Conservation (phyloP, 2,113 vertebrate species). For the Ardeotis arabs region DNA sequence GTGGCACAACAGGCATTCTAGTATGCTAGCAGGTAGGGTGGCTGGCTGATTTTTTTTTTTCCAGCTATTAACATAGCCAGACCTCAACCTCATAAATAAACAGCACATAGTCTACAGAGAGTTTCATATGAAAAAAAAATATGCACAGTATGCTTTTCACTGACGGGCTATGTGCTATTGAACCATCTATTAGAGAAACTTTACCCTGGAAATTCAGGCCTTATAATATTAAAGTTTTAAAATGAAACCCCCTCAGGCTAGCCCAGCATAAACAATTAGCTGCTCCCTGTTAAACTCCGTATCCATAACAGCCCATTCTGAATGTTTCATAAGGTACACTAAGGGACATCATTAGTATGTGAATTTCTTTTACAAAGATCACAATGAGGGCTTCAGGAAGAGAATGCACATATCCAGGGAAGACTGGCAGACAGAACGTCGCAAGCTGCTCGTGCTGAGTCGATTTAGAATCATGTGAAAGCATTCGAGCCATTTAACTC, state of each 20-base stretch:
- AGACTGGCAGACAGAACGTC: conserved; percentile 50
- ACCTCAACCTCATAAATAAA: conserved; percentile 67
- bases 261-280: conserved; percentile 73
- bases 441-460: conserved; percentile 61
- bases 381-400: conserved; percentile 55
- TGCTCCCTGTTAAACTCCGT: conserved; percentile 64
- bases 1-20: conserved; percentile 65
- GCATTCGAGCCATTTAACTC: conserved; percentile 57
- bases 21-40: conserved; percentile 54
- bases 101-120: conserved; percentile 40
- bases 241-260: conserved; percentile 64
- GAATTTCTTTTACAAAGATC: conserved; percentile 66
- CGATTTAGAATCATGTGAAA: conserved; percentile 56
- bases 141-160: conserved; percentile 50
- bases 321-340: conserved; percentile 67
- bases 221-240: conserved; percentile 64
- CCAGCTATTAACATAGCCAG: conserved; percentile 52
- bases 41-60: conserved; percentile 29
- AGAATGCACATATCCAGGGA: conserved; percentile 44
- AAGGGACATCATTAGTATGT: conserved; percentile 70
- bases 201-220: conserved; percentile 53
- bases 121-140: conserved; percentile 19
- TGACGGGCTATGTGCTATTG: conserved; percentile 29
- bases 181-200: conserved; percentile 51
- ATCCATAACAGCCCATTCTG: conserved; percentile 54